Base-by-base conservation (phyloP, 2,888 invertebrate species). In the Ennomos quercinarius region DNA sequence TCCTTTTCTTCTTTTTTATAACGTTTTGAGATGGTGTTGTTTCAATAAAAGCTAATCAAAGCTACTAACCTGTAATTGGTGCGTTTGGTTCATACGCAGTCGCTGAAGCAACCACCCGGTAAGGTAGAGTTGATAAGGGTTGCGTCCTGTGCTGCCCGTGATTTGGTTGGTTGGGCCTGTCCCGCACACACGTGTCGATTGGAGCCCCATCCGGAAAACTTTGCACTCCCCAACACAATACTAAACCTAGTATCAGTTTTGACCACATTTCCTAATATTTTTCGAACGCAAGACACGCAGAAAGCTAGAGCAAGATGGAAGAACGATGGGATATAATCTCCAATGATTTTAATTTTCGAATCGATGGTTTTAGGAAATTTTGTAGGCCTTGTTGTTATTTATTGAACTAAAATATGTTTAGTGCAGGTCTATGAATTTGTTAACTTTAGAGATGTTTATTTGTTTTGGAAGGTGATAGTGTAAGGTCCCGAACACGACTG, bases 201-300 rank as follows among this genome's bases (percentile, higher is more conserved):
- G 97, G 97, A 1, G 96, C 96, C 1, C 96, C 96, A 73, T 96
- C 96, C n/a, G 96, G 96, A 78, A 96, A 96, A 63, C 93, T 93
- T 47, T 84, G 77, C 59, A 85, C 87, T 57, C 87, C 78, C 76
- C 83, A 85, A 72, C 81, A 84, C 69, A 88, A 60, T 61, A 84
- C 73, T 43, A 87, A 68, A 57, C 85, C 72, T 55, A 86, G 67
- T 42, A 87, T 61, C 36, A 89, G 66, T 68, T 81, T 86, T 11
- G 74, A 70, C 17, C 89, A 71, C 84, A 90, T 90, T 64, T 62
- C 69, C 34, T 49, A 57, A 51, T 59, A 35, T 27, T 27, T 27
- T 27, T 27, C 6, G 27, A 27, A 27, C 27, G 5, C 17, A 17
- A 17, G 17, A 17, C 17, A n/a, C n/a, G n/a, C n/a, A n/a, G n/a